These are phyloP conservation scores for Cladopsammia gracilis DNA, from an alignment of 64 coral and sea anemone species.

Conservation along the genomic window DNA sequence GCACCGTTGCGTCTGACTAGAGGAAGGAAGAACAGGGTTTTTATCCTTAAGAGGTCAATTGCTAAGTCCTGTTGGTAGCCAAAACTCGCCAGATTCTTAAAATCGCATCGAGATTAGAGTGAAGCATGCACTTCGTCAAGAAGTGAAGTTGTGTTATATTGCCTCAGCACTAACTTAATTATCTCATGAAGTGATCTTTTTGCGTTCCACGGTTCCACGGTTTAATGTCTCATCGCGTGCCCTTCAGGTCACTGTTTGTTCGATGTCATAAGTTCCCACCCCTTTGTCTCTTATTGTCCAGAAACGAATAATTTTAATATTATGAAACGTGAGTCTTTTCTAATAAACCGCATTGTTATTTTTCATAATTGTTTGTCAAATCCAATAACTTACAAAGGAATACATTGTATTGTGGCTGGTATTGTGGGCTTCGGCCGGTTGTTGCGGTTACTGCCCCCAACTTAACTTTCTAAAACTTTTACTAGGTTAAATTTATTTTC, in stretches of 20 bases:
- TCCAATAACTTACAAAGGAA: background rate
- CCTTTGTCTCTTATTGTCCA: slow-evolving; percentile 24
- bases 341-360: slow-evolving; percentile 7
- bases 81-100: slow-evolving; percentile 43
- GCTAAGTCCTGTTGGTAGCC: slow-evolving; percentile 12
- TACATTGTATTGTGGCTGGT: too few species aligned
- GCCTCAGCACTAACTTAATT: slow-evolving; percentile 51
- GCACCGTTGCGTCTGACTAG: background rate
- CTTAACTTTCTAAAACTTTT: background rate
- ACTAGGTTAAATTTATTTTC: background rate
- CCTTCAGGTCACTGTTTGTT: slow-evolving; percentile 9
- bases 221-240: slow-evolving; percentile 24
- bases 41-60: slow-evolving; percentile 44
- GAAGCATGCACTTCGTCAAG: slow-evolving; percentile 59
- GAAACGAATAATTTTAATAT: slow-evolving; percentile 40
- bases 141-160: slow-evolving; percentile 50
- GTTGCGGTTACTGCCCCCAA: background rate
- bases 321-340: slow-evolving; percentile 13
- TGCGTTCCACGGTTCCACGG: background rate
- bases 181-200: slow-evolving; percentile 56
- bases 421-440: background rate
- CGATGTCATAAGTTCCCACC: background rate
- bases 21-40: background rate
- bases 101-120: slow-evolving; percentile 45
- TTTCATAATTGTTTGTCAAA: slow-evolving; percentile 30